These are phyloP conservation scores for Ginglymostoma cirratum DNA, from an alignment of 2,113 vertebrate genomes.

Conservation along the genomic window DNA sequence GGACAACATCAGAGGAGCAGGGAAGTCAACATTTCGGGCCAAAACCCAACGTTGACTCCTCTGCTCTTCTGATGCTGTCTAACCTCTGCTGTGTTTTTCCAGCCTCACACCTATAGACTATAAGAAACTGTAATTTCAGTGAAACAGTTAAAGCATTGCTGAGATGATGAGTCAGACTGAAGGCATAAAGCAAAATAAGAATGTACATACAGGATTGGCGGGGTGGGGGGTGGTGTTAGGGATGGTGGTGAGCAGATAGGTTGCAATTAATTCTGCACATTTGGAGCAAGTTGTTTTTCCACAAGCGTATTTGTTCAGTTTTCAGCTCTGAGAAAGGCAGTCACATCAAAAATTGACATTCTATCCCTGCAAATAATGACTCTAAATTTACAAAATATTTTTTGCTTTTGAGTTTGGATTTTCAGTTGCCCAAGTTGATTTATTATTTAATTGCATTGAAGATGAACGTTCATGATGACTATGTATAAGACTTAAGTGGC, in stretches of 20 bases:
- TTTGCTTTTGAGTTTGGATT: neutral
- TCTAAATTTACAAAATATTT: neutral
- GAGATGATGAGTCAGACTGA: neutral
- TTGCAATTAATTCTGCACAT: neutral
- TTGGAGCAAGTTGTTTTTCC: neutral
- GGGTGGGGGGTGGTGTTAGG: neutral
- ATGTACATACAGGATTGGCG: neutral
- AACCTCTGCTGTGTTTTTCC: too few species aligned
- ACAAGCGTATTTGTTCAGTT: neutral
- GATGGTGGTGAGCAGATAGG: neutral
- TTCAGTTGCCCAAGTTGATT: neutral
- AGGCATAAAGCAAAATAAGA: neutral
- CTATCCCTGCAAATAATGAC: neutral
- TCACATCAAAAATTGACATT: neutral
- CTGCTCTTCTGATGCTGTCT: too few species aligned
- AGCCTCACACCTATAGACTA: neutral
- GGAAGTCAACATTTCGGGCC: too few species aligned
- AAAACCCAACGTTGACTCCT: too few species aligned
- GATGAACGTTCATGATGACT: neutral
- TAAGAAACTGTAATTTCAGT: neutral
- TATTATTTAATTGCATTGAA: neutral
- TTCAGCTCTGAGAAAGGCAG: neutral
- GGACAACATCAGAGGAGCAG: too few species aligned
- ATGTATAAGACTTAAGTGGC: too few species aligned
- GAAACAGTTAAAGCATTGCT: neutral